These are phyloP conservation scores for Empidonax traillii DNA, from an alignment of 2,113 vertebrate species.

Conservation along the genomic window DNA sequence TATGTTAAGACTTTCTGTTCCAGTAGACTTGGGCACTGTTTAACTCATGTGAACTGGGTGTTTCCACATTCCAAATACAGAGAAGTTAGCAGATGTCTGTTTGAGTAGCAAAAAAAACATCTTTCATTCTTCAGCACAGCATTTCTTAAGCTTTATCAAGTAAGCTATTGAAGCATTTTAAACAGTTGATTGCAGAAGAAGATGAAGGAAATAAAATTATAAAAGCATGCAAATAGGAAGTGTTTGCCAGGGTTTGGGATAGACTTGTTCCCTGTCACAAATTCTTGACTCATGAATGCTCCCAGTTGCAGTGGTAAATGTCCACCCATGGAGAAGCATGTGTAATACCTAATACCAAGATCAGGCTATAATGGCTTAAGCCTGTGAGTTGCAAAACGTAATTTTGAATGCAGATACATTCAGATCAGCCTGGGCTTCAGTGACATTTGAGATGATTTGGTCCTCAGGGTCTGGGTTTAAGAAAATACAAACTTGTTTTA, in stretches of 20 bases:
- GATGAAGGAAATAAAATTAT: neutral
- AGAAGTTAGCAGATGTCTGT: neutral
- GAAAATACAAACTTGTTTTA: neutral
- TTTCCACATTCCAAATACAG: neutral
- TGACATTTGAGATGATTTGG: neutral
- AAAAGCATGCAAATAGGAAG: neutral
- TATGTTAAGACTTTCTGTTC: neutral
- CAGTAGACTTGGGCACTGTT: neutral
- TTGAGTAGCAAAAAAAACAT: neutral
- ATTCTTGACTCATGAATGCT: neutral
- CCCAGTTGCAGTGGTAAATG: neutral
- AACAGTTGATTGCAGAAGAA: neutral
- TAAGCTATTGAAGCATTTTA: neutral
- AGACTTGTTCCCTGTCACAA: neutral
- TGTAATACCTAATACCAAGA: neutral
- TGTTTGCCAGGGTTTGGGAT: neutral
- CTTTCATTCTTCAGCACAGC: neutral
- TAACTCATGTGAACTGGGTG: neutral
- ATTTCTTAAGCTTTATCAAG: neutral
- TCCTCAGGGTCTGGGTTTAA: neutral
- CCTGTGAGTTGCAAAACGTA: neutral
- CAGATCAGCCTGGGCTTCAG: neutral
- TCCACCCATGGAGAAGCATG: rapidly evolving
- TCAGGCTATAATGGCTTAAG: neutral
- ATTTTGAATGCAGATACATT: neutral